phyloP scores from a whole-genome alignment of 53 echinoderm and acorn worm genomes.

The Arbacia lixula region DNA sequence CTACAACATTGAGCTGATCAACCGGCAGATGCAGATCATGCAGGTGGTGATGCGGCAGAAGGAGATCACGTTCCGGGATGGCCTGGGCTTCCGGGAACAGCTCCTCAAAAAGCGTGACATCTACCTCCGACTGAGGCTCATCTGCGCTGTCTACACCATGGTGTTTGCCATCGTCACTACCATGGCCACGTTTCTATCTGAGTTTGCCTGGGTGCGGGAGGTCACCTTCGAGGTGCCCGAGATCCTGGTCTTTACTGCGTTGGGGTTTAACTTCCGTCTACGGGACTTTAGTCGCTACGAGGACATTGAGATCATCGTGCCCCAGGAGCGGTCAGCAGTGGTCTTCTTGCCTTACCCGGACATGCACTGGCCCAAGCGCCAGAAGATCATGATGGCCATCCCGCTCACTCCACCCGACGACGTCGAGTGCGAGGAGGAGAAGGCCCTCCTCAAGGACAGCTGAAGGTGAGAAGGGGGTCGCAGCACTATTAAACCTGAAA shows the following conservation, averaged over 20 bases:
- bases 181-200: conserved; percentile 91
- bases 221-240: conserved; percentile 90
- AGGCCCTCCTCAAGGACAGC: conserved; percentile 56
- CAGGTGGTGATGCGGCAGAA: conserved; percentile 73
- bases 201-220: conserved; percentile 83
- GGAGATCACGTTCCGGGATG: conserved; percentile 75
- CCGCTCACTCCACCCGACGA: conserved; percentile 56
- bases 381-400: conserved; percentile 77
- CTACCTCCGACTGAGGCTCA: conserved; percentile 80
- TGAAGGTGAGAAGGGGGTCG: no score
- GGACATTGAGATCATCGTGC: conserved; percentile 81
- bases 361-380: conserved; percentile 68
- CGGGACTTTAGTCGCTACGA: conserved; percentile 83
- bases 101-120: conserved; percentile 86
- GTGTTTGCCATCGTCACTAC: conserved; percentile 92
- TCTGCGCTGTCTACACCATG: conserved; percentile 88
- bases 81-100: conserved; percentile 74
- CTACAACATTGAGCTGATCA: conserved; percentile 80
- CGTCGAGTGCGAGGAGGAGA: conserved; percentile 56
- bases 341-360: conserved; percentile 87
- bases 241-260: conserved; percentile 72
- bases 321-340: conserved; percentile 82
- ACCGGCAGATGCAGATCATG: conserved; percentile 73
- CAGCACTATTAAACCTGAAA: no score
- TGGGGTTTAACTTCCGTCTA: conserved; percentile 86